A percentile compares a stretch with the other conserved stretches of the same genome.
Evolutionary conservation across 2,113 vertebrate genomes (phyloP).

Genomic region (Phrynocephalus versicolor): DNA sequence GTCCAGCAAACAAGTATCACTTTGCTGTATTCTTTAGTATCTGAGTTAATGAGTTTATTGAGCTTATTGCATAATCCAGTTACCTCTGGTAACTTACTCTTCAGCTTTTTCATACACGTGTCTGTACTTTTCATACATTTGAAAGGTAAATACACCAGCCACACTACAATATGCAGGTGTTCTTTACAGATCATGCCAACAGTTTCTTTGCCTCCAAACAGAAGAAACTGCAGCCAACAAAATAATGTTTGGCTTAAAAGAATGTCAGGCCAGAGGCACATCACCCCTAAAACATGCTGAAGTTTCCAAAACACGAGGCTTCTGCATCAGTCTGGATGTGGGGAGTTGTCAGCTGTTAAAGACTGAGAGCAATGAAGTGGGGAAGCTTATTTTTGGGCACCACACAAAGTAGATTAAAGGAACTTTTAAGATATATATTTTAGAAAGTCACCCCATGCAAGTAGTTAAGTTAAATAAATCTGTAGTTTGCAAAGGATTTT

Average conservation of each 20-base stretch:
- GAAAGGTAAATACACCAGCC: background rate
- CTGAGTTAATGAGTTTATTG: background rate
- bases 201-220: background rate
- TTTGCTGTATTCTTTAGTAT: too few species aligned
- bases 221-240: background rate
- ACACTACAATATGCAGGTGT: too few species aligned
- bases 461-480: background rate
- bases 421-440: background rate
- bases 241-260: background rate
- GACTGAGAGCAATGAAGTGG: too few species aligned
- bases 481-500: background rate
- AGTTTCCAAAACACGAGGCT: background rate
- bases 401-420: background rate
- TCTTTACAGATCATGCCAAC: background rate
- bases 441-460: background rate
- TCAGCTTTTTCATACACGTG: background rate
- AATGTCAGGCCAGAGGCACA: background rate
- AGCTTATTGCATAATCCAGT: background rate
- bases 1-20: background rate
- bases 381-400: background rate
- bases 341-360: background rate
- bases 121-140: background rate
- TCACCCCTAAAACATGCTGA: background rate
- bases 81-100: background rate
- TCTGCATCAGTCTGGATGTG: background rate